Conservation (phyloP, 2,797 vertebrate species). For the Galagoides demidoff region DNA sequence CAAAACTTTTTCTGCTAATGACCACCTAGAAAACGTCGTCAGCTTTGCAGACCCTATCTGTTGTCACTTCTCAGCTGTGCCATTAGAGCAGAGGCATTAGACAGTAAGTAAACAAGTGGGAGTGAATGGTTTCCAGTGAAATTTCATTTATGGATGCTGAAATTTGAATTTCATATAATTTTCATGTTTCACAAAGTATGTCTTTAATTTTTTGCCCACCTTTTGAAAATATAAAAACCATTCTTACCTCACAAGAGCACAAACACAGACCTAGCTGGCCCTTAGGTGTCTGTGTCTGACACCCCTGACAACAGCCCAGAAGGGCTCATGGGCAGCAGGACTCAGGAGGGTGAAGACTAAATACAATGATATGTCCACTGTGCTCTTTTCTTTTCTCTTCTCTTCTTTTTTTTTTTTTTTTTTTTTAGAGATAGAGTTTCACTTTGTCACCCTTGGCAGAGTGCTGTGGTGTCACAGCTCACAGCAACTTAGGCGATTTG, state of each 20-base stretch:
- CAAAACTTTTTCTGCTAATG: background rate
- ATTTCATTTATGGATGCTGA: background rate
- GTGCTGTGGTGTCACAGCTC: no score
- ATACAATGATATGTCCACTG: accelerated
- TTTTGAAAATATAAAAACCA: background rate
- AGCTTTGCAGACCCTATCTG: background rate
- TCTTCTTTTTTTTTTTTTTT: no score
- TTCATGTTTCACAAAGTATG: background rate
- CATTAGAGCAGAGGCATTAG: background rate
- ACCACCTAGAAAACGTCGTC: background rate
- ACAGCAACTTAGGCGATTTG: no score
- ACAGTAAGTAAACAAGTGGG: no score
- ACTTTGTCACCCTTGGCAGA: no score
- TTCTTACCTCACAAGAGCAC: background rate
- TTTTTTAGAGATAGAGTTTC: no score
- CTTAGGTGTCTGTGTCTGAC: background rate
- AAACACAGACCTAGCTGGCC: background rate
- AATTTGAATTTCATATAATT: background rate
- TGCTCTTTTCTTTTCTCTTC: no score
- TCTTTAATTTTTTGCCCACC: background rate
- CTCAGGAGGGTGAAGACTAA: background rate
- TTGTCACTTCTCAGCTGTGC: background rate
- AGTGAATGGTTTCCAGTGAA: no score
- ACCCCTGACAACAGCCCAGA: no score
- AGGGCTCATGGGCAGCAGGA: background rate